Evolutionary conservation across 2,113 vertebrate genomes (phyloP), one percentile per base, ranked within the genome.

Genomic region (Lepisosteus oculatus): DNA sequence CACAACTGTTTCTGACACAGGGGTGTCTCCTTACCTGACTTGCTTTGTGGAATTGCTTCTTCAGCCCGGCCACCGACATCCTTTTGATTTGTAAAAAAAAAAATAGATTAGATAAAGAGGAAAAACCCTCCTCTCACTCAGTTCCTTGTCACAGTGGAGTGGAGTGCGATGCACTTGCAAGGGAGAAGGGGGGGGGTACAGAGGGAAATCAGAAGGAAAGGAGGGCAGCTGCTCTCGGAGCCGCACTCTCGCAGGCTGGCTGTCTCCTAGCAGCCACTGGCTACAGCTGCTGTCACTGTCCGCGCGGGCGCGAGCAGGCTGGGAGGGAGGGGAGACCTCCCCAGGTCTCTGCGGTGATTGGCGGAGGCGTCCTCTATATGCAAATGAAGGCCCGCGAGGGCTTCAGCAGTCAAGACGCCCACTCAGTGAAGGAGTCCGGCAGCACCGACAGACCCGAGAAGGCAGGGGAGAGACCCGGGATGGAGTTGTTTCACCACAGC

Each of bases 21-120:
- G 62, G 71, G 72, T 67, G 80, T 14, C 73, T 81, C 59, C 90
- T 71, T 89, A 96, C 95, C 95, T 96, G 95, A 77, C 94, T 96
- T 81, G 95, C 95, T 85, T 95, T 95, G 84, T 95, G 94, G 69
- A 96, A 95, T 88, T 95, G 95, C 82, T 96, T 96, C 88, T 93
- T 95, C 70, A 96, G 87, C 81, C 95, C 95, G 54, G 94, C 92
- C 88, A 94, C 91, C 68, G 93, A 95, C 94, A 95, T 95, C 76
- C 72, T 90, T 55, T 29, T 29, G 17, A 29, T 29, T 29, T 29
- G 0, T 29, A 1, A 29, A 29, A 29, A 29, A 29, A 29, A 29
- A 29, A 29, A 29, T 0, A 29, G 17, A 29, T 29, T 1, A 29
- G 17, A 29, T 1, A 29, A 29, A 29, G 17, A 29, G 17, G 1